Evolutionary conservation across 2,888 invertebrate genomes (phyloP).

Genomic region (Choreutis nemorana): DNA sequence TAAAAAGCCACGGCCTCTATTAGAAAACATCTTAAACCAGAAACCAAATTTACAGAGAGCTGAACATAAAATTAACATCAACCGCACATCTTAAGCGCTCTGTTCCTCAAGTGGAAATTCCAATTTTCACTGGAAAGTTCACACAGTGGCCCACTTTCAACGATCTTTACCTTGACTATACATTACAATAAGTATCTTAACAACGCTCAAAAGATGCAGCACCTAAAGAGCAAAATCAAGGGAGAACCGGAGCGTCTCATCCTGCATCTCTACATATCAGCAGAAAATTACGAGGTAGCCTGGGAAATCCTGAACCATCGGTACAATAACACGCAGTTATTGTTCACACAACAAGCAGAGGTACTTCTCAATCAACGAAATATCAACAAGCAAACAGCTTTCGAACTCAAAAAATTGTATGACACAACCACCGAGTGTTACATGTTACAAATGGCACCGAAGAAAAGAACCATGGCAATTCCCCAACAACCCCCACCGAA

Average conservation of each 20-base stretch:
- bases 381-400: no score
- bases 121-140: not conserved
- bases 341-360: constrained; percentile 12
- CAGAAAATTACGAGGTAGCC: constrained; percentile 5
- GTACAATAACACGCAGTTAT: constrained; percentile 9
- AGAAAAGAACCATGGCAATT: no score
- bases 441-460: no score
- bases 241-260: constrained; percentile 5
- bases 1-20: no score
- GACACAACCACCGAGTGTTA: no score
- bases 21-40: no score
- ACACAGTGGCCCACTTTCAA: not conserved
- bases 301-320: constrained; percentile 8
- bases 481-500: no score
- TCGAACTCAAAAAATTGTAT: no score
- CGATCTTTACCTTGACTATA: not conserved
- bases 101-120: not conserved
- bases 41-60: no score
- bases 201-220: constrained; percentile 5
- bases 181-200: not conserved
- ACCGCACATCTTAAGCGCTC: not conserved
- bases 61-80: not conserved
- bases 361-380: no score
- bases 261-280: constrained; percentile 4
- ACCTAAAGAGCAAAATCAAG: constrained; percentile 5